phyloP scores from a whole-genome alignment of 2,888 invertebrate species.

The Amiota minor region DNA sequence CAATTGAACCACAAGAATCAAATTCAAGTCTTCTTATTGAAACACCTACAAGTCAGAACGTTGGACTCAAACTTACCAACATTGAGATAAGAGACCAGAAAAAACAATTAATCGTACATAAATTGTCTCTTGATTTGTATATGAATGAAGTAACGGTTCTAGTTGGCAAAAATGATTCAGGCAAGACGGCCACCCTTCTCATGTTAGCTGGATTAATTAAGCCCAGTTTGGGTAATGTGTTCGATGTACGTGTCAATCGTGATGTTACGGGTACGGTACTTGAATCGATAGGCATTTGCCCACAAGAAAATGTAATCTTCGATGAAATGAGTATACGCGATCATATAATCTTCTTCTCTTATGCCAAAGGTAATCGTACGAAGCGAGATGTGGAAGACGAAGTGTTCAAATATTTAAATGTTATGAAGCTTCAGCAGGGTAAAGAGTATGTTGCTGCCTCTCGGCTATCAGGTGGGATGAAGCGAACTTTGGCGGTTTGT shows the following conservation, averaged over 20 bases:
- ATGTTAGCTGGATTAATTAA: conserved; percentile 86
- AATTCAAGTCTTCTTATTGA: too few relatives aligned
- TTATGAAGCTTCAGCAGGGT: conserved; percentile 76
- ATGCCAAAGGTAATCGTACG: conserved; percentile 78
- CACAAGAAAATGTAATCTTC: conserved; percentile 88
- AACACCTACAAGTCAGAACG: neutral
- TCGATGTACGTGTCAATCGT: conserved; percentile 37
- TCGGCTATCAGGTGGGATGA: conserved; percentile 83
- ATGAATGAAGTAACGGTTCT: conserved; percentile 89
- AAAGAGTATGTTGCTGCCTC: conserved; percentile 77
- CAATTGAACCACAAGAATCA: too few relatives aligned
- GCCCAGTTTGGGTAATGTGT: conserved; percentile 80
- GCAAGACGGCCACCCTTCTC: conserved; percentile 92
- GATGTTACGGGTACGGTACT: conserved; percentile 80
- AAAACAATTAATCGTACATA: conserved; percentile 76
- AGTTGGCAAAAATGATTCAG: conserved; percentile 85
- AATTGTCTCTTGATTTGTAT: conserved; percentile 84
- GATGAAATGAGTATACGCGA: conserved; percentile 85
- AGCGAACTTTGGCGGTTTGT: conserved; percentile 82
- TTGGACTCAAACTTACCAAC: neutral
- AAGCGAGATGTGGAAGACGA: conserved; percentile 75
- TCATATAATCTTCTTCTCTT: conserved; percentile 85
- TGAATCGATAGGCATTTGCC: conserved; percentile 83
- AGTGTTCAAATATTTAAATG: conserved; percentile 77
- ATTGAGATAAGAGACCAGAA: neutral